These are phyloP conservation scores for Coleophora flavipennella DNA, from an alignment of 2,888 invertebrate genomes.

Conservation along the genomic window DNA sequence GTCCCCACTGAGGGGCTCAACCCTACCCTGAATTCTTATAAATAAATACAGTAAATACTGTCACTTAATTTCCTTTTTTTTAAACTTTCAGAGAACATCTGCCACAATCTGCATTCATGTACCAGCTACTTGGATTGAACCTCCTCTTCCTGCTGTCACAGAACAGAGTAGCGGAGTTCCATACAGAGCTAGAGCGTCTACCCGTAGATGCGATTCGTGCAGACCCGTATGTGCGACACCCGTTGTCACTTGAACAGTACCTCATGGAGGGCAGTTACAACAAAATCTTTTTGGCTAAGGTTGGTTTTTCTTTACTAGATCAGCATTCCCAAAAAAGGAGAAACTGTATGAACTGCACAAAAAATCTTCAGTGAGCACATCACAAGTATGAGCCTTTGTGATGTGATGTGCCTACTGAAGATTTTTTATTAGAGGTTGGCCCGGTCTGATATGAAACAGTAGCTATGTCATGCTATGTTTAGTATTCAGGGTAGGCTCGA, in stretches of 20 bases:
- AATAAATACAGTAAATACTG: no score
- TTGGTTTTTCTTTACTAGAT: slow-evolving; percentile 18
- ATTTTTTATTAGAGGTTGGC: no score
- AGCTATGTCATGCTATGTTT: no score
- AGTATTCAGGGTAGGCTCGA: no score
- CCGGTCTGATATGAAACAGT: no score
- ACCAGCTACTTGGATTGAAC: slow-evolving; percentile 95
- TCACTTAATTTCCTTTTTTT: no score
- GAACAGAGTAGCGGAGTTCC: slow-evolving; percentile 98
- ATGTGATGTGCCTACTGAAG: no score
- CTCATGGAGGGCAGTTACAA: slow-evolving; percentile 99
- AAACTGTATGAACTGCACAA: no score
- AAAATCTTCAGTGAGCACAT: no score
- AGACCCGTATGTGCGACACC: slow-evolving; percentile 95
- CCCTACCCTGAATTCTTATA: no score
- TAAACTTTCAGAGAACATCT: slow-evolving; percentile 74
- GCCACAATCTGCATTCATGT: slow-evolving; percentile 94
- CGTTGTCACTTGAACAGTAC: slow-evolving; percentile 96
- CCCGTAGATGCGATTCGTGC: slow-evolving; percentile 92
- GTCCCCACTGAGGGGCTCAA: no score
- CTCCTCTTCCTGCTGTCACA: slow-evolving; percentile 93
- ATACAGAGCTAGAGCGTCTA: slow-evolving; percentile 95
- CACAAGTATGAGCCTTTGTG: no score
- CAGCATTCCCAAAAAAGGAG: not conserved
- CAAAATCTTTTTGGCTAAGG: slow-evolving; percentile 94